A percentile compares a stretch with the other conserved stretches of the same genome.
These are phyloP conservation scores for Archivesica marissinica DNA, from an alignment of 1,140 invertebrate species.

Conservation along the genomic window DNA sequence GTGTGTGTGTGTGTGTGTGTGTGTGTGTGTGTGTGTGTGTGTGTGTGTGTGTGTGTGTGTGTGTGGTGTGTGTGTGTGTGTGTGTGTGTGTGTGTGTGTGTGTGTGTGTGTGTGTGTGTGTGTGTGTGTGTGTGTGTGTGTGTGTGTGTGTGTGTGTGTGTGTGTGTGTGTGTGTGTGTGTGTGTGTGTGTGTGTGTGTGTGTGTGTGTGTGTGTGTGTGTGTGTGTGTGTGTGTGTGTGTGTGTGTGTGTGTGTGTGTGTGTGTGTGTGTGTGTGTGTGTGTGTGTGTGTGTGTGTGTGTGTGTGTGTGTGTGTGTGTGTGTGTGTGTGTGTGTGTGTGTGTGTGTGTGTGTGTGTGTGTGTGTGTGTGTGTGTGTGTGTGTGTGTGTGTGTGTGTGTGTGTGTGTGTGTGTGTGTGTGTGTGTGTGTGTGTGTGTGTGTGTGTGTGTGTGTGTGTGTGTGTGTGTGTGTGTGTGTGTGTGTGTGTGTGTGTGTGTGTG, in stretches of 20 bases:
- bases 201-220: conserved; percentile 29
- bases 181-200: conserved; percentile 31
- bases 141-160: conserved; percentile 64
- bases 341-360: neutral
- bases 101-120: conserved; percentile 62
- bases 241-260: neutral
- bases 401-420: neutral
- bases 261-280: neutral
- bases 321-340: neutral
- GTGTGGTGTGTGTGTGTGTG: no score
- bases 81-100: conserved; percentile 66
- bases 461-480: neutral
- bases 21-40: conserved; percentile 72
- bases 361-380: neutral
- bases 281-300: neutral
- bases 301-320: neutral
- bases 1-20: conserved; percentile 65
- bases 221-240: neutral
- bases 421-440: neutral
- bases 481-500: conserved; percentile 23
- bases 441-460: neutral
- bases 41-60: conserved; percentile 66
- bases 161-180: conserved; percentile 38
- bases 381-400: neutral
- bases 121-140: conserved; percentile 62